Base-by-base conservation (phyloP, 2,797 vertebrate genomes). In the Aulostomus chinensis region DNA sequence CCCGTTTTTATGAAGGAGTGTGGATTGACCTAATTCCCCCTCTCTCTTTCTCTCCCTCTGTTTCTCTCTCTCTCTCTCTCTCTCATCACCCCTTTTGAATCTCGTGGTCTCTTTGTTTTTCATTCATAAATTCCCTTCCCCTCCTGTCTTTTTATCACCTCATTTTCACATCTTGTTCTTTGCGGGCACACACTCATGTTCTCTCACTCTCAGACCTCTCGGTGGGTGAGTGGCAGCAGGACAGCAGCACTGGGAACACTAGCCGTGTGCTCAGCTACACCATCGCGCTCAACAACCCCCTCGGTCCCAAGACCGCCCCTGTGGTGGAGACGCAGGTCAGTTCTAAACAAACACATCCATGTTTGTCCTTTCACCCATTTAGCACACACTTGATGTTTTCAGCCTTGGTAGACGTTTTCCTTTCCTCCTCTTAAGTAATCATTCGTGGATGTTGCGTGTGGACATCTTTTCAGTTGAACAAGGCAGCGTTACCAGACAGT, bases 261-360 rank as follows among this genome's bases (percentile, higher is more conserved):
- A 92, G 86, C 51, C 87, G 95, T 0, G 90, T 95, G 57, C 86
- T 96, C 17, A 93, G 92, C 32, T 96, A 96, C 77, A 95, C 93
- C 70, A 94, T 96, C 36, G 91, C 93, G 53, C 94, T 96, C 86
- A 95, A 90, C 90, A 96, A 96, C 85, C 95, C 94, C 0, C 86
- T 96, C 31, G 94, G 94, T 29, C 95, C 95, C 42, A 96, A 95
- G 76, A 93, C 91, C 0, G 95, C 94, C 21, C 91, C 93, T 0
- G 94, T 94, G 53, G 91, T 94, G 56, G 95, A 96, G 80, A 96
- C 94, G 0, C 94, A 96, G 93, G 94, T 95, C 40, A 69, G 89
- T 58, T 17, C 18, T 12, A 12, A 17, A 43, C 40, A 17, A 45
- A 37, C 21, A 14, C 9, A 0, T 0, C 3, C 26, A 6, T 25